Conservation (phyloP, 2,888 invertebrate genomes). For the Epistrophe grossulariae region DNA sequence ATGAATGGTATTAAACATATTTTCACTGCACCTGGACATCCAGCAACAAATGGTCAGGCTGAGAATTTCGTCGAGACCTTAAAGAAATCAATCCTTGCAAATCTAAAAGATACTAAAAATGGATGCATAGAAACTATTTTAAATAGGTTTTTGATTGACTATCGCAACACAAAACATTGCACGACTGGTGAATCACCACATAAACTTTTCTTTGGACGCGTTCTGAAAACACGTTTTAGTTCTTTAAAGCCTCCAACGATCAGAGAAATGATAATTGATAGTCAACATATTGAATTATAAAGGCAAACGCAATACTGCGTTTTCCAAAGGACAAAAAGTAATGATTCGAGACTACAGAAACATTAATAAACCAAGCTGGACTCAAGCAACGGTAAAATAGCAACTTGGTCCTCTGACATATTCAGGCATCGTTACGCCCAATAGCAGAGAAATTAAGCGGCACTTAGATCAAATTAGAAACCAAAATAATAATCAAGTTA, state of each 20-base stretch:
- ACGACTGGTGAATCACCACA: conserved; percentile 65
- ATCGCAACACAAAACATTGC: conserved; percentile 63
- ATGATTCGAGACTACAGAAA: conserved; percentile 65
- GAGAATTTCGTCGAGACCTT: conserved; percentile 77
- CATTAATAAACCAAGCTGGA: conserved; percentile 67
- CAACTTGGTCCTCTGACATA: conserved; percentile 58
- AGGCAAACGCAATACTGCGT: too few relatives aligned
- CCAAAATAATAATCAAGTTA: too few relatives aligned
- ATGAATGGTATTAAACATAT: too few relatives aligned
- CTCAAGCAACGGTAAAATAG: conserved; percentile 63
- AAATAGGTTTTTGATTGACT: conserved; percentile 59
- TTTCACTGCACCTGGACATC: too few relatives aligned
- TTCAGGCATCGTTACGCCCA: conserved; percentile 38
- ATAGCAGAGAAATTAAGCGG: conserved; percentile 42
- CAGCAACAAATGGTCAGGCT: too few relatives aligned
- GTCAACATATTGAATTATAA: conserved; percentile 45
- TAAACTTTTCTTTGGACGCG: conserved; percentile 52
- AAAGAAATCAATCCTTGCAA: conserved; percentile 47
- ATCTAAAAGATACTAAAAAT: conserved; percentile 41
- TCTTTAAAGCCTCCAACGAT: conserved; percentile 29
- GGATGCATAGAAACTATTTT: conserved; percentile 48
- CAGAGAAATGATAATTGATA: conserved; percentile 49
- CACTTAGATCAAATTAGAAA: conserved; percentile 41
- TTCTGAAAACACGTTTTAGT: too few relatives aligned
- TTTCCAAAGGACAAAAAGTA: conserved; percentile 53